A percentile compares a stretch with the other conserved stretches of the same genome.
Conservation (phyloP, 2,113 vertebrate species). For the Pseudolaguvia tuberculata region DNA sequence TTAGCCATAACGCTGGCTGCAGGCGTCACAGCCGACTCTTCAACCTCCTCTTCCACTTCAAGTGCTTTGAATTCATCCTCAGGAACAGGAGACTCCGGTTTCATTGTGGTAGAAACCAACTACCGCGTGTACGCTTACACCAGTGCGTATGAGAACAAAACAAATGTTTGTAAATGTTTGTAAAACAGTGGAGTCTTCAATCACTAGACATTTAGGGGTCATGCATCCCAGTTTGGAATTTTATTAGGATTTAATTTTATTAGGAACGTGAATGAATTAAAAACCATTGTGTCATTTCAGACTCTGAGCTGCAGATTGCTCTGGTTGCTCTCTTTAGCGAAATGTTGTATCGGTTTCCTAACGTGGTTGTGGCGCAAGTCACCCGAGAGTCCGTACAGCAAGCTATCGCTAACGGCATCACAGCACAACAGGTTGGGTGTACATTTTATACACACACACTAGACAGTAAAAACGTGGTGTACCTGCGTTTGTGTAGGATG, state of each 20-base stretch:
- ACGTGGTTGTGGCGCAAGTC: conserved; percentile 83
- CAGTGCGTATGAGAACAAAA: conserved; percentile 59
- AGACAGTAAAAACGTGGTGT: too few relatives aligned
- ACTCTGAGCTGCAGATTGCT: conserved; percentile 86
- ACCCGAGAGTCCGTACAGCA: conserved; percentile 88
- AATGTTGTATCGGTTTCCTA: conserved; percentile 88
- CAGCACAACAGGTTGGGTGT: conserved; percentile 80
- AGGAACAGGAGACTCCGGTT: conserved; percentile 69
- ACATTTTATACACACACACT: background rate
- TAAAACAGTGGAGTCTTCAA: background rate
- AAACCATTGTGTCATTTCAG: conserved; percentile 55
- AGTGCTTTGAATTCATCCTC: conserved; percentile 38
- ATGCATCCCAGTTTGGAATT: too few relatives aligned
- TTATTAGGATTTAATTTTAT: background rate
- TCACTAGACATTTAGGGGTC: background rate
- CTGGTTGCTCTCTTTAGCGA: conserved; percentile 88
- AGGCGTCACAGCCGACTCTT: conserved; percentile 70
- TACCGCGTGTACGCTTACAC: conserved; percentile 90
- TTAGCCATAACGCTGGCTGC: conserved; percentile 86
- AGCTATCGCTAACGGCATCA: conserved; percentile 87
- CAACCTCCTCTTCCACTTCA: conserved; percentile 59
- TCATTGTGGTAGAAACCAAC: conserved; percentile 87
- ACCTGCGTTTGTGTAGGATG: too few relatives aligned
- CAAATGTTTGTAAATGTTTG: background rate
- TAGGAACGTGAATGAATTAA: too few relatives aligned